Percentiles rank a stretch among this genome's conserved stretches.
phyloP scores from a whole-genome alignment of 2,113 vertebrate genomes.

The Crotalus horridus region DNA sequence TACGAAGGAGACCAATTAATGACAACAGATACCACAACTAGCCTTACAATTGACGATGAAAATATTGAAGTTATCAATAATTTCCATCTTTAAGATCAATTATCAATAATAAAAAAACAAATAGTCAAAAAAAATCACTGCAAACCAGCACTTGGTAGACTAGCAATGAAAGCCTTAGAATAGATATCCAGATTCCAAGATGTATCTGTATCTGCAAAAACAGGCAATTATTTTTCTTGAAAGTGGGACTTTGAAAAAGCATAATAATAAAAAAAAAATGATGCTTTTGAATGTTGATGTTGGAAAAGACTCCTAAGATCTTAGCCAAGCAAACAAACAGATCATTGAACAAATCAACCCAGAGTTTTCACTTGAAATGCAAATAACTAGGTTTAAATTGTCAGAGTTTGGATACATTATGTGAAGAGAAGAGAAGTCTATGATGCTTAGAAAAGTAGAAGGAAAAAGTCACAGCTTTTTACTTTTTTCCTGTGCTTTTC shows the following conservation, averaged over 20 bases:
- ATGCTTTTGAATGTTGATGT: neutral
- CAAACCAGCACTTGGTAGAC: neutral
- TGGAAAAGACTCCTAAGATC: neutral
- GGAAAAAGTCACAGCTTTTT: neutral
- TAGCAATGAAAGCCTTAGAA: neutral
- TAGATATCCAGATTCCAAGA: neutral
- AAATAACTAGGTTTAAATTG: neutral
- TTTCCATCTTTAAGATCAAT: neutral
- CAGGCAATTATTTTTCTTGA: neutral
- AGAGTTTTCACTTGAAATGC: neutral
- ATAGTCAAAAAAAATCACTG: neutral
- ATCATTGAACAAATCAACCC: neutral
- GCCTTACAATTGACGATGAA: neutral
- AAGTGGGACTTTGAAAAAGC: neutral
- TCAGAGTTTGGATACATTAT: neutral
- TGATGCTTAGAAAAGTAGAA: neutral
- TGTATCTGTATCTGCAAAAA: neutral
- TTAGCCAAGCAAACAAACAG: neutral
- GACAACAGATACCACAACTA: neutral
- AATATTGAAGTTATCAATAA: neutral
- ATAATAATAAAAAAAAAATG: neutral
- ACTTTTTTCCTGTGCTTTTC: neutral
- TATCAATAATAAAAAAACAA: neutral
- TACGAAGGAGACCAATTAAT: neutral
- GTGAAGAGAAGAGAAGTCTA: neutral